These are phyloP conservation scores for Phenganax subtilis DNA, from an alignment of 92 coral and sea anemone species.

Conservation along the genomic window DNA sequence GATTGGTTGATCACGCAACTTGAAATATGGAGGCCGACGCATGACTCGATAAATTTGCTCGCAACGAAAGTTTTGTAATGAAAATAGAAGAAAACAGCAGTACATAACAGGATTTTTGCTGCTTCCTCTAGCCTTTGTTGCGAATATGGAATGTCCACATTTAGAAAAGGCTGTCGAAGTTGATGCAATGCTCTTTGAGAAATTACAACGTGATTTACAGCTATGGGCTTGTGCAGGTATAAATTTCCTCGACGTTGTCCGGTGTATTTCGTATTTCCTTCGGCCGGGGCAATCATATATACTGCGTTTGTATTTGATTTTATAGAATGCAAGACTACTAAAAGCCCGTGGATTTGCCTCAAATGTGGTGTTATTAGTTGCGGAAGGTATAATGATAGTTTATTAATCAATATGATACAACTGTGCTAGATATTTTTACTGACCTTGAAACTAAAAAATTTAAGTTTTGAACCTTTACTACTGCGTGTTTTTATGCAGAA, in stretches of 20 bases:
- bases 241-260: not conserved
- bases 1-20: no score
- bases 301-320: constrained; percentile 4
- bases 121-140: not conserved
- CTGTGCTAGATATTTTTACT: no score
- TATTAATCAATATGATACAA: not conserved
- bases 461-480: no score
- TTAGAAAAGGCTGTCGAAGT: constrained; percentile 76
- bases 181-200: constrained; percentile 72
- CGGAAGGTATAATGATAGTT: constrained; percentile 68
- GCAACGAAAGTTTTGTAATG: constrained; percentile 8
- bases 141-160: constrained; percentile 88
- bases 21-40: constrained; percentile 17
- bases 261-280: constrained; percentile 10
- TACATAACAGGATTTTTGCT: not conserved
- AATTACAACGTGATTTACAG: constrained; percentile 68
- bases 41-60: constrained; percentile 21
- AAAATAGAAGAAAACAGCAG: constrained; percentile 5
- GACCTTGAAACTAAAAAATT: no score
- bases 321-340: constrained; percentile 82
- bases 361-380: constrained; percentile 83
- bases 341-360: constrained; percentile 95
- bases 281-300: not conserved
- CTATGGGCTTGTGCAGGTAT: constrained; percentile 89
- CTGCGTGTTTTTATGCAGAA: no score